These are phyloP conservation scores for Phortica variegata DNA, from an alignment of 1,140 invertebrate genomes.

Conservation along the genomic window DNA sequence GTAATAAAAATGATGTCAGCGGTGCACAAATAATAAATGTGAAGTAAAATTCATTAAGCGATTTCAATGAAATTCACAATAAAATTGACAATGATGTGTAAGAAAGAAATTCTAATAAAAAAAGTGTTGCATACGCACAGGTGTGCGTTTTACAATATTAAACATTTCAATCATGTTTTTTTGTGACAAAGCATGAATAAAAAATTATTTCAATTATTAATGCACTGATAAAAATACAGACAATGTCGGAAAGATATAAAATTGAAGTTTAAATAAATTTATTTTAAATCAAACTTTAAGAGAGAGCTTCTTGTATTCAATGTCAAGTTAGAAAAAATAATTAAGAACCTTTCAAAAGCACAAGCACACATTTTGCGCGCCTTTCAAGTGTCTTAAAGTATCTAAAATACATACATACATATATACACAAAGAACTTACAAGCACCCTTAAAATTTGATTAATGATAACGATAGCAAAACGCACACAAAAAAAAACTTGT, in stretches of 20 bases:
- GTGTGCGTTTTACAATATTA: too few relatives aligned
- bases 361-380: too few relatives aligned
- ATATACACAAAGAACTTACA: background rate
- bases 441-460: too few relatives aligned
- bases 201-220: background rate
- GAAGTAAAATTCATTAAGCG: too few relatives aligned
- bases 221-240: background rate
- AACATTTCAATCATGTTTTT: too few relatives aligned
- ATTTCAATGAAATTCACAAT: background rate
- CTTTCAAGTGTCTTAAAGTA: background rate
- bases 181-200: background rate
- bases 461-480: too few relatives aligned
- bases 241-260: background rate
- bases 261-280: background rate
- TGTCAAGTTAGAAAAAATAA: background rate
- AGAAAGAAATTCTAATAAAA: background rate
- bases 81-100: background rate
- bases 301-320: background rate
- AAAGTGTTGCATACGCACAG: background rate
- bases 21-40: too few relatives aligned
- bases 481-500: constrained; percentile 11
- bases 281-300: background rate
- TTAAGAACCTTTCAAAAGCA: too few relatives aligned
- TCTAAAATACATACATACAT: background rate
- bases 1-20: too few relatives aligned